Percentiles rank a stretch among this genome's conserved stretches.
These are phyloP conservation scores for Colletes collaris DNA, from an alignment of 2,888 invertebrate genomes.

Conservation along the genomic window DNA sequence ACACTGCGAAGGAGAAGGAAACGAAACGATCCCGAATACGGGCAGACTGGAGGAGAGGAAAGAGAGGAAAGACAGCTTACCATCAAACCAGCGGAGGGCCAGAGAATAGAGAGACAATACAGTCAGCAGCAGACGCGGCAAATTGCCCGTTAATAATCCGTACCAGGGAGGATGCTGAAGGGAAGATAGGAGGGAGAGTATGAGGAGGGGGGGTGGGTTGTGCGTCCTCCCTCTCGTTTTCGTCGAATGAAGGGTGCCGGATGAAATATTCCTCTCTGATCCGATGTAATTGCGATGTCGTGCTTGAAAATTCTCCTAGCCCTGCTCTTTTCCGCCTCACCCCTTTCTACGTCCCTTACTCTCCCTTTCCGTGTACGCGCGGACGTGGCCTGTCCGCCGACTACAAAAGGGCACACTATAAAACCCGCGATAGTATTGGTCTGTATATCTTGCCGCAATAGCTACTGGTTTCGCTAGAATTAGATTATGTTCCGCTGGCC, in stretches of 20 bases:
- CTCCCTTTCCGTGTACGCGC: slow-evolving; percentile 11
- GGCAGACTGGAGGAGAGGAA: slow-evolving; percentile 57
- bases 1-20: slow-evolving; percentile 37
- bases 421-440: slow-evolving; percentile 18
- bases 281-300: slow-evolving; percentile 81
- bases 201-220: slow-evolving; percentile 21
- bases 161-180: slow-evolving; percentile 61
- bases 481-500: slow-evolving; percentile 53
- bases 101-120: slow-evolving; percentile 79
- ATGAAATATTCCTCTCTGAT: slow-evolving; percentile 82
- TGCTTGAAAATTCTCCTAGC: slow-evolving; percentile 75
- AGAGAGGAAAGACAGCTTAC: slow-evolving; percentile 46
- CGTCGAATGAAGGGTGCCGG: slow-evolving; percentile 66
- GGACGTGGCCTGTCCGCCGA: not conserved
- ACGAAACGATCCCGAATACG: slow-evolving; percentile 36
- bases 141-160: slow-evolving; percentile 83
- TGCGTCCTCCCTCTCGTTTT: slow-evolving; percentile 60
- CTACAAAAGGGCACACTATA: slow-evolving; percentile 24
- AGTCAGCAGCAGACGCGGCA: slow-evolving; percentile 82
- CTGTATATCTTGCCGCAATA: slow-evolving; percentile 55
- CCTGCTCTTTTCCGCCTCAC: slow-evolving; percentile 48
- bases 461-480: slow-evolving; percentile 49
- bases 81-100: slow-evolving; percentile 58
- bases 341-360: slow-evolving; percentile 26
- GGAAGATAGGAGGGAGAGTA: slow-evolving; percentile 36